phyloP scores from a whole-genome alignment of 2,113 vertebrate species.

The Campylorhamphus procurvoides region DNA sequence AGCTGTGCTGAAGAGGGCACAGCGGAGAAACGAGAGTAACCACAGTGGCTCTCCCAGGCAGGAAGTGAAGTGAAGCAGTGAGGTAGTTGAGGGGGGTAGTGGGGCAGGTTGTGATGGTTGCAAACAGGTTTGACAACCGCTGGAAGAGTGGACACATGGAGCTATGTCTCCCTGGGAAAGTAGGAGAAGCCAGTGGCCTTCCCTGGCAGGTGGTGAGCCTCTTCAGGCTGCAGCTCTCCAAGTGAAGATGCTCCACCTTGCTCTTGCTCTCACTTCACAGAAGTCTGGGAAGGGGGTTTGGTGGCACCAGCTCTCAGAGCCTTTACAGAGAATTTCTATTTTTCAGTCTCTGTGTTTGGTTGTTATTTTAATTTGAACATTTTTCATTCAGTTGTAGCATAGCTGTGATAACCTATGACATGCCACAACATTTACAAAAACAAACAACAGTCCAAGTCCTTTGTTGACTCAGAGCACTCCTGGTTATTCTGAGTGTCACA shows the following conservation, averaged over 20 bases:
- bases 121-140: neutral
- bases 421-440: neutral
- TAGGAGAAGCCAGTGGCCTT: neutral
- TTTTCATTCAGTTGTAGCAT: neutral
- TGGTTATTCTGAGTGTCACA: fast-evolving
- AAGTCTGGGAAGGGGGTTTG: neutral
- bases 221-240: neutral
- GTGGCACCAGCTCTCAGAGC: neutral
- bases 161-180: neutral
- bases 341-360: neutral
- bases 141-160: neutral
- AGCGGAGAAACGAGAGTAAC: neutral
- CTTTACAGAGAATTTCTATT: neutral
- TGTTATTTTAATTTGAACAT: neutral
- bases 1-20: neutral
- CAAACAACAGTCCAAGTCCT: neutral
- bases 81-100: fast-evolving
- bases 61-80: neutral
- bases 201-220: neutral
- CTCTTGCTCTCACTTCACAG: neutral
- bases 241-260: neutral
- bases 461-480: neutral
- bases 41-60: neutral
- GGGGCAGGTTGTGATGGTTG: neutral
- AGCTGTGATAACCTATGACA: fast-evolving